Base-by-base conservation (phyloP, 2,113 vertebrate genomes). In the Hirundichthys speculiger region DNA sequence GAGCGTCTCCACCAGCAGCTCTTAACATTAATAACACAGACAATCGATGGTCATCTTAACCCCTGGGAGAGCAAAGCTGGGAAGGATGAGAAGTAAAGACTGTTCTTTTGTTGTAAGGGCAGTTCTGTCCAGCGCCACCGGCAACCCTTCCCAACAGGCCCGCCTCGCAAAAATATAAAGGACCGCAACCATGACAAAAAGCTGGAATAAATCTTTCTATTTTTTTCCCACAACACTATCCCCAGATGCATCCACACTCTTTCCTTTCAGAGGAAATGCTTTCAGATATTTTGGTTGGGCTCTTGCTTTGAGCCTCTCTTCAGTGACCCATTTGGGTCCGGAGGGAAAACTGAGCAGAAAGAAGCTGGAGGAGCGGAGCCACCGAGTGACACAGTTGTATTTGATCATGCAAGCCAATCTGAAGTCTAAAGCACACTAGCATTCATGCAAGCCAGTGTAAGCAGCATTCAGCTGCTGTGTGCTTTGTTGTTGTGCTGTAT, bases 21-120 rank as follows among this genome's bases (percentile, higher is more conserved):
- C 84, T 85, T 78, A 82, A 80, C 85, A 73, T 87, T 84, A 78
- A 79, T 88, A 82, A 60, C 71, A 51, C 51, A 60, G 69, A 54
- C 60, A 69, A 89, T 92, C 90, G 84, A 91, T 92, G 86, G 84
- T 78, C 83, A 78, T 77, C 73, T 69, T 59, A 59, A 76, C 84
- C 74, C 74, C 63, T 57, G 12, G 42, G 83, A 84, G 84, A 82
- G 62, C 15, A 10, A 58, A 77, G 80, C 73, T 72, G 73, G 76
- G 51, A 61, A 13, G 72, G 79, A 86, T 66, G 66, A 82, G 83
- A 75, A 75, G 64, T 75, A 75, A 82, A 85, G 80, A 73, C 64
- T 77, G 60, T 59, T 72, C 82, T 82, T 86, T 80, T 86, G 83
- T 86, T 77, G 73, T 60, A 22, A 10, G 11, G 22, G 74, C 61